Evolutionary conservation across 2,113 vertebrate genomes (phyloP).

Genomic region (Callaeas wilsoni): DNA sequence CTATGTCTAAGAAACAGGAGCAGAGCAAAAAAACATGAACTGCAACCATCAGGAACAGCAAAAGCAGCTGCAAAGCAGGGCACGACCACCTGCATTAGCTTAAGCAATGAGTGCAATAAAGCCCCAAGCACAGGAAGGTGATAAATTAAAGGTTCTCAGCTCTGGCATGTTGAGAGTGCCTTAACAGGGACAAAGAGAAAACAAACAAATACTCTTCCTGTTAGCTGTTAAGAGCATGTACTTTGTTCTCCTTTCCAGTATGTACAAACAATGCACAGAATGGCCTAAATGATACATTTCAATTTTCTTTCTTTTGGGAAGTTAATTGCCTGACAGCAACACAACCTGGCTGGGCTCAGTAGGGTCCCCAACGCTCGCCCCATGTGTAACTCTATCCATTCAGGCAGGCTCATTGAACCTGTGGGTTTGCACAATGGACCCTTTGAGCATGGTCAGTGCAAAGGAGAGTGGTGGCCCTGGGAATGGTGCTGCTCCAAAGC

Average conservation of each 20-base stretch:
- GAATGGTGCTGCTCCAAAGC: background rate
- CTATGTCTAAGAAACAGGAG: background rate
- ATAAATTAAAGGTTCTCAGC: slow-evolving; percentile 58
- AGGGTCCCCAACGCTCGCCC: accelerated
- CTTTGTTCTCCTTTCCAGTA: slow-evolving; percentile 3
- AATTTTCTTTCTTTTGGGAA: background rate
- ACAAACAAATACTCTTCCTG: slow-evolving; percentile 19
- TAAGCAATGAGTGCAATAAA: slow-evolving; percentile 25
- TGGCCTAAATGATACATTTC: background rate
- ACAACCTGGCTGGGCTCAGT: background rate
- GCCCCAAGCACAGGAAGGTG: background rate
- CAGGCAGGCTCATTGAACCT: background rate
- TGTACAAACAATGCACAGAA: background rate
- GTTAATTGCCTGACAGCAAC: background rate
- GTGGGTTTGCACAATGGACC: background rate
- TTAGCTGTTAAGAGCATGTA: background rate
- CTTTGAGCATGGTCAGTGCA: background rate
- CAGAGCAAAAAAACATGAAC: background rate
- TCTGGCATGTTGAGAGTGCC: slow-evolving; percentile 25
- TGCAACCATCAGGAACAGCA: background rate
- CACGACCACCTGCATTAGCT: slow-evolving; percentile 7
- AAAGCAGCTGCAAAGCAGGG: slow-evolving; percentile 31
- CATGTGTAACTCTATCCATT: background rate
- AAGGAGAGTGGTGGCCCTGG: background rate
- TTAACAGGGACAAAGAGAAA: slow-evolving; percentile 32